Percentiles rank a stretch among this genome's conserved stretches.
Conservation (phyloP, 37 sponge, comb jelly and placozoan species). For the Geodia barretti region DNA sequence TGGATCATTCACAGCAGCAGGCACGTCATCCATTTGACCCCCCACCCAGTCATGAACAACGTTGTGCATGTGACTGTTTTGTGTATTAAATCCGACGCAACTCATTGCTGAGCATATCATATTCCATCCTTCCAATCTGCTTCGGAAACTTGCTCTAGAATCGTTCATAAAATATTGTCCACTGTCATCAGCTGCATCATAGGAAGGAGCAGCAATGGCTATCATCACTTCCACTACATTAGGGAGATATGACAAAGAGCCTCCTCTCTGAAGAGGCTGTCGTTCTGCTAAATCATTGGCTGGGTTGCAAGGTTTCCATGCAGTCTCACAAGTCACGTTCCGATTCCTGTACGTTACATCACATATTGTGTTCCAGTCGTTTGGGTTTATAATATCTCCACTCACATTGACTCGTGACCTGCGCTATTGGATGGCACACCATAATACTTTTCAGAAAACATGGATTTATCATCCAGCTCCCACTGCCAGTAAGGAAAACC, state of each 20-base stretch:
- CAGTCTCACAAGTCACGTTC: neutral
- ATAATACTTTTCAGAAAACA: constrained; percentile 7
- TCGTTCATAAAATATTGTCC: neutral
- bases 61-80: no score
- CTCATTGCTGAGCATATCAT: constrained; percentile 25
- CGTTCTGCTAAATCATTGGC: neutral
- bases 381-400: neutral
- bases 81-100: constrained; percentile 7
- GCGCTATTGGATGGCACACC: constrained; percentile 1
- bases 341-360: neutral
- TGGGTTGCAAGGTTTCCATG: constrained; percentile 27
- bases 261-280: constrained; percentile 26
- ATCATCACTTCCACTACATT: constrained; percentile 20
- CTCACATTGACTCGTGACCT: constrained; percentile 14
- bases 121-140: constrained; percentile 20
- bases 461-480: neutral
- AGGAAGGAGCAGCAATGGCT: constrained; percentile 29
- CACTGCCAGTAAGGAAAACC: constrained; percentile 45
- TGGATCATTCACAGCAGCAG: no score
- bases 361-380: constrained; percentile 29
- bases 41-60: no score
- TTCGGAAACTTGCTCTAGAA: constrained; percentile 19
- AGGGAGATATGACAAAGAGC: constrained; percentile 15
- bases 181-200: constrained; percentile 14
- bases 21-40: no score